Conservation (phyloP, 2,113 vertebrate species). For the Malurus melanocephalus region DNA sequence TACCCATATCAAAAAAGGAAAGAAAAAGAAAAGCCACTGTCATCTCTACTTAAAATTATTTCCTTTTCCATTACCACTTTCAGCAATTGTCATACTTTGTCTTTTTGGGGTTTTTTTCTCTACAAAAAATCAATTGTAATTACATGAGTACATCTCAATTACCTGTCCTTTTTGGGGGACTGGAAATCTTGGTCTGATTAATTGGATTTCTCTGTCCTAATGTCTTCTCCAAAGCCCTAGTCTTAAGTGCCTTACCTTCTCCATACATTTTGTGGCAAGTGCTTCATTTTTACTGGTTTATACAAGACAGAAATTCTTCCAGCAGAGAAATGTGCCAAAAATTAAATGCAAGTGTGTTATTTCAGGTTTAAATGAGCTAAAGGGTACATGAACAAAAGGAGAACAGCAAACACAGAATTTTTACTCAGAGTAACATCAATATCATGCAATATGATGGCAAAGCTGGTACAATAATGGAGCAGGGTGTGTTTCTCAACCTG, state of each 20-base stretch:
- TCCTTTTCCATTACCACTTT: not conserved
- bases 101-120: not conserved
- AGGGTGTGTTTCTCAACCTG: not conserved
- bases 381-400: not conserved
- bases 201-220: not conserved
- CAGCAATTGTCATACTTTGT: not conserved
- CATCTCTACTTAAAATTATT: not conserved
- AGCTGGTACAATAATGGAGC: not conserved
- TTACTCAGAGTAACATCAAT: not conserved
- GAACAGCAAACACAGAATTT: not conserved
- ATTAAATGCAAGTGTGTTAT: not conserved
- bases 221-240: not conserved
- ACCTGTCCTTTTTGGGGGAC: not conserved
- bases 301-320: not conserved
- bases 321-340: not conserved
- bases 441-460: not conserved
- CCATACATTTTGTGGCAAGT: not conserved
- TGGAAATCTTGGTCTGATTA: not conserved
- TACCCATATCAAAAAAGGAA: not conserved
- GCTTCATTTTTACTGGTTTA: not conserved
- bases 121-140: constrained; percentile 38
- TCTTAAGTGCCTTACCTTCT: not conserved
- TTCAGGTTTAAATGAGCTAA: not conserved
- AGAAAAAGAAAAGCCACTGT: not conserved
- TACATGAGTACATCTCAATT: not conserved